Evolutionary conservation across 2,797 vertebrate species (phyloP).

Genomic region (Echiichthys vipera): DNA sequence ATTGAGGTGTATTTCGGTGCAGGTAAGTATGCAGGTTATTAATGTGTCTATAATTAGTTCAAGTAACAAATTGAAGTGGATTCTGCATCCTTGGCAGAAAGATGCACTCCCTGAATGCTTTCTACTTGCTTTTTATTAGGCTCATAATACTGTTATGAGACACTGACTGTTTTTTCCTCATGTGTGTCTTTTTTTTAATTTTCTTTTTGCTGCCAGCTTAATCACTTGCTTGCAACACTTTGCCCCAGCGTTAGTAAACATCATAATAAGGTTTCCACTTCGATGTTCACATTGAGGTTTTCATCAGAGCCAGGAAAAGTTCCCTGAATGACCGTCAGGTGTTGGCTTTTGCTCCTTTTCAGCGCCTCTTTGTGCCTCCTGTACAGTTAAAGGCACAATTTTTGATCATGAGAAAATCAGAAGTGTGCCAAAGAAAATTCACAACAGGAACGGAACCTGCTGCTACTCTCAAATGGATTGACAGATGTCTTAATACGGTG

Average conservation of each 20-base stretch:
- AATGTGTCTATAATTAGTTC: constrained; percentile 20
- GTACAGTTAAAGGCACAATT: neutral
- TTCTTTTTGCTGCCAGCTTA: constrained; percentile 18
- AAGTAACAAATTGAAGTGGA: neutral
- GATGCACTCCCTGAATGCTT: neutral
- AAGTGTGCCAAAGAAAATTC: neutral
- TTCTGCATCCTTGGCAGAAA: constrained; percentile 22
- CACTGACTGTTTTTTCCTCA: constrained; percentile 12
- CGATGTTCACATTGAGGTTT: constrained; percentile 5
- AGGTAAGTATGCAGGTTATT: neutral
- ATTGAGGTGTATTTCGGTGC: neutral
- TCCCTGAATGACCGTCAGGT: neutral
- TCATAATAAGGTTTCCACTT: neutral
- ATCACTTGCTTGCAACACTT: constrained; percentile 6
- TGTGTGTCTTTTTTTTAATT: constrained; percentile 8
- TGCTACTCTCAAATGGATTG: neutral
- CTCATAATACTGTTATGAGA: constrained; percentile 8
- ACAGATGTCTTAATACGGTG: neutral
- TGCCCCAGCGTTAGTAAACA: neutral
- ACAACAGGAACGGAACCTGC: neutral
- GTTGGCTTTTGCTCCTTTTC: constrained; percentile 25
- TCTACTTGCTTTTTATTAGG: constrained; percentile 30
- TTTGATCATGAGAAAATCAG: neutral
- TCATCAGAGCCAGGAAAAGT: neutral
- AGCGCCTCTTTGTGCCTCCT: neutral